Base-by-base conservation (phyloP, 2,888 invertebrate genomes). In the Drosophila nr. perissopoda region DNA sequence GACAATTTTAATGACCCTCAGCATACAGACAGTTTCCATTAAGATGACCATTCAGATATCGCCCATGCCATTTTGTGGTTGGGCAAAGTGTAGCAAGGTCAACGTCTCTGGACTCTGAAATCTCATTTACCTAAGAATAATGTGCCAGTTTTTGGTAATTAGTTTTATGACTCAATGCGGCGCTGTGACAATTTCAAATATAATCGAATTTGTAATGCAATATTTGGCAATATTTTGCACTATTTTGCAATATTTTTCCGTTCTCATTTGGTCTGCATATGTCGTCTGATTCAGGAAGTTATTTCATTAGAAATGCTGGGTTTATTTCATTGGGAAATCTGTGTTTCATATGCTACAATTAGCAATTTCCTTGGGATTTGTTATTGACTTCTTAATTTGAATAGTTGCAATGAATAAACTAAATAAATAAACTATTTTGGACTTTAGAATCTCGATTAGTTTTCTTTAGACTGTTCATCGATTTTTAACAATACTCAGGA, bases 31-130 rank as follows among this genome's bases (percentile, higher is more conserved):
- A 16, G n/a, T 66, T 29, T 11, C 40, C 73, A 60, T 52, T 65
- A 25, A 49, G 34, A 42, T 59, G 27, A 2, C 16, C 49, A 53
- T 51, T 64, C 25, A 25, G 6, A 49, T 53, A 29, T 46, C 33
- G 21, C n/a, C 33, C 60, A 31, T 33, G 46, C 8, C 29, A 63
- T 63, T 46, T 56, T 86, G 88, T 63, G 83, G 87, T 82, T 67
- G 58, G 58, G 63, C 60, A 62, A 88, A 88, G 46, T 88, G 86
- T 82, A 72, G 84, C 90, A 88, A 88, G 88, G 88, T 86, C 83
- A 82, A 36, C 52, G 54, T 46, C 29, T 56, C 27, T 36, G 25
- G 8, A n/a, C 21, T 46, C 36, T 21, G 36, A 36, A 33, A 40
- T 75, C n/a, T 51, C 51, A 70, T 59, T 65, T 51, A 65, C 63